Evolutionary conservation across 2,797 vertebrate genomes (phyloP), one percentile per base, ranked within the genome.

Genomic region (Pogoniulus pusillus): DNA sequence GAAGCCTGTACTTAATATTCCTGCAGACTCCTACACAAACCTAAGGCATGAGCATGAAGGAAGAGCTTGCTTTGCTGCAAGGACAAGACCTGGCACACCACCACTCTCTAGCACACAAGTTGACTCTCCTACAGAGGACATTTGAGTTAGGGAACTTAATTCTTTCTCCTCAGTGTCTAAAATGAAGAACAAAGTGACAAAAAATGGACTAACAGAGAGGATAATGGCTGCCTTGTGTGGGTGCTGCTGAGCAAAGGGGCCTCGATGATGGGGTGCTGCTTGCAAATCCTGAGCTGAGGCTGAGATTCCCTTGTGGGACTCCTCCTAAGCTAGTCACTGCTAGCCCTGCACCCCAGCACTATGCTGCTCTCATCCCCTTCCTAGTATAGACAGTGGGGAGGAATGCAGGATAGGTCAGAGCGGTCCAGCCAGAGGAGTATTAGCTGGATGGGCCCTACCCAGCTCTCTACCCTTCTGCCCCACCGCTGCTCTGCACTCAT

Each of bases 1-100:
- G 89, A 82, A 79, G 2, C 24, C 32, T 70, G 57, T 78, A 62
- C 29, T 92, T 92, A 81, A 19, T 66, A 64, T 71, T 83, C 74
- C n/a, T 41, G 72, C 94, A 85, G 63, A 91, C 90, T 96, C 80
- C 88, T 75, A 95, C 92, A 64, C 72, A 82, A 78, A 85, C 37
- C 49, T 8, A 2, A 85, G 79, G 24, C 72, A 76, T 30, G 35
- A 88, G 55, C 59, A 63, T 24, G 30, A 82, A 65, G 27, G 63
- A 90, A 85, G 54, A 84, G 30, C 24, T 91, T 3, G 4, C 45
- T 89, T 69, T 74, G 57, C 59, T 83, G 41, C 53, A 59, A 84
- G 39, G 24, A 80, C 23, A 62, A 82, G 64, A 78, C 51, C 75
- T 93, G 82, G 30, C 55, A 53, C n/a, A 69, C 3, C 23, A 82